Evolutionary conservation across 2,888 invertebrate genomes (phyloP), one percentile per base, ranked within the genome.

Genomic region (Mesorhabditis spiculigera): DNA sequence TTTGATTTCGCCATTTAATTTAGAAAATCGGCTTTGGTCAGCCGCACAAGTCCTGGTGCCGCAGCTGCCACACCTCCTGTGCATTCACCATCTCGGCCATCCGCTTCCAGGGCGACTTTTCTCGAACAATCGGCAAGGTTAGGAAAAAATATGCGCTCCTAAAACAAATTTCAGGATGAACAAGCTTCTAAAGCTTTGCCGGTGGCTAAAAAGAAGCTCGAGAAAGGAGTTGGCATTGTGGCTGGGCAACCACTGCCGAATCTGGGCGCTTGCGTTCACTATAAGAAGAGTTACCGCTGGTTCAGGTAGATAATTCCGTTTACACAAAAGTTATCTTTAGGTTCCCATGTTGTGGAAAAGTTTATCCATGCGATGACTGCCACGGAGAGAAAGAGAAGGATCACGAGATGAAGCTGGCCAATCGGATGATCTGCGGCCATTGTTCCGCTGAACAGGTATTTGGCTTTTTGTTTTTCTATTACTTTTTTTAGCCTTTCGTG

Each of bases 201-300:
- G 41, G 13, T 42, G 45, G 16, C 58, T 13, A 50, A 50, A 64
- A 72, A 72, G 58, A 76, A 73, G 65, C 80, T 78, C 68, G 76
- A 77, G 6, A 85, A 85, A 65, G 87, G 87, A 71, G 86, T 87
- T n/a, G 81, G 83, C 13, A 86, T 88, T 43, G 84, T 86, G 69
- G 85, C 86, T 68, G 88, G 88, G 4, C 81, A 82, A 65, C 86
- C 87, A 0, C 81, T 88, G 63, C 88, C 88, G 4, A 81, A 85
- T 28, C 80, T 85, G 70, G 88, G 88, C 43, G 84, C 87, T 6
- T 88, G 88, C 79, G 86, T 86, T 74, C 88, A 88, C 75, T 88
- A 87, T 83, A 88, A 87, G 83, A 87, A 88, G 76, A 88, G 88
- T 78, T 88, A 82, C 77, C 81, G 88, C 13, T 88, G 88, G 88